Evolutionary conservation across 2,797 vertebrate species (phyloP), one percentile per base, ranked within the genome.

Genomic region (Florisuga fusca): DNA sequence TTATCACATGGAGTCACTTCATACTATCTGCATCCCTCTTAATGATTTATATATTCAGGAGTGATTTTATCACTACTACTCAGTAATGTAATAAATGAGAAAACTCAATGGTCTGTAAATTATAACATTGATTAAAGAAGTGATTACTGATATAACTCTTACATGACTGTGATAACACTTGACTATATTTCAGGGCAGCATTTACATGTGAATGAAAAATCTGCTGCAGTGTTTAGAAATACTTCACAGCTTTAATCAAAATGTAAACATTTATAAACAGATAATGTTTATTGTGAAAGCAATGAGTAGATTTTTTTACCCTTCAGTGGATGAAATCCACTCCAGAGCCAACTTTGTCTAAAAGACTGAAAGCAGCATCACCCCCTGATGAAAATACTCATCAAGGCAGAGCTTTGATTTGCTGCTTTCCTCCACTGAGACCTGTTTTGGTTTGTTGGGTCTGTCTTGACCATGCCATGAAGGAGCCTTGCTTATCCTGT

Each of bases 91-190:
- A 96, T 96, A 97, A 97, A 97, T 95, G 97, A 95, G 95, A 84
- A 94, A 96, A 97, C 96, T 97, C 97, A 98, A 96, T 97, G 97
- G 96, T 93, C 97, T 97, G 97, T 97, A 96, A 97, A 97, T 98
- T 96, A 96, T 97, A 97, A 95, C 97, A 97, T 94, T 98, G 98
- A 98, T 98, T 97, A 97, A 95, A 97, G 97, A 96, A 93, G 96
- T 73, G 97, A 97, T 96, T 91, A 94, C 95, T 84, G 96, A 81
- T 97, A 93, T 87, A 93, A 91, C 95, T 94, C 94, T 93, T 88
- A 95, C 97, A 96, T 12, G 83, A 61, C 97, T 95, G 66, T 94
- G 96, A 92, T 97, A 96, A 97, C 90, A 71, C 90, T 89, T 72
- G 92, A 91, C 96, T 96, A 34, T 94, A 93, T 94, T 97, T 93